Evolutionary conservation across 1,140 invertebrate species (phyloP).

Genomic region (Apis florea): DNA sequence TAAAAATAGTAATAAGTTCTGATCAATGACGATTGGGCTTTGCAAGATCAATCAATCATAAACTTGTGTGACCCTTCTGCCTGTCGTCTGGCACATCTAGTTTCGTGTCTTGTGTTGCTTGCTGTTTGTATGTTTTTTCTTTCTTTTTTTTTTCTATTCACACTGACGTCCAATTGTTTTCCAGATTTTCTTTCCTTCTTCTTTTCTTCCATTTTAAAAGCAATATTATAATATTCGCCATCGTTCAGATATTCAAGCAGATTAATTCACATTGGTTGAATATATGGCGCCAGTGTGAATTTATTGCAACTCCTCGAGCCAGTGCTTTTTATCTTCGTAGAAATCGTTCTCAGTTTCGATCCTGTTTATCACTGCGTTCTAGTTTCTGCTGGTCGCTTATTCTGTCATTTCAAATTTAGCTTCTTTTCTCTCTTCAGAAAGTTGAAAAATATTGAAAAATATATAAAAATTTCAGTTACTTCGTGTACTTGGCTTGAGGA

Average conservation of each 20-base stretch:
- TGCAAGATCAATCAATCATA: conserved; percentile 26
- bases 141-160: conserved; percentile 51
- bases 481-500: conserved; percentile 48
- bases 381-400: conserved; percentile 13
- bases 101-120: conserved; percentile 79
- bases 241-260: neutral
- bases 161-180: conserved; percentile 45
- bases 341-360: conserved; percentile 8
- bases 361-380: neutral
- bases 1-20: conserved; percentile 11
- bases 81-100: conserved; percentile 78
- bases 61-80: conserved; percentile 67
- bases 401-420: conserved; percentile 16
- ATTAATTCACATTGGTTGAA: neutral
- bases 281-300: conserved; percentile 62
- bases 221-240: neutral
- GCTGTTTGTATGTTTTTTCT: conserved; percentile 63
- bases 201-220: conserved; percentile 7
- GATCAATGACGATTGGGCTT: neutral
- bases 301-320: conserved; percentile 63
- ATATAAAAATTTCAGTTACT: neutral
- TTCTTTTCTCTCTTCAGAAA: neutral
- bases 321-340: conserved; percentile 23
- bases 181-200: conserved; percentile 1
- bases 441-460: neutral